Evolutionary conservation across 2,797 vertebrate genomes (phyloP).

Genomic region (Anniella stebbinsi): DNA sequence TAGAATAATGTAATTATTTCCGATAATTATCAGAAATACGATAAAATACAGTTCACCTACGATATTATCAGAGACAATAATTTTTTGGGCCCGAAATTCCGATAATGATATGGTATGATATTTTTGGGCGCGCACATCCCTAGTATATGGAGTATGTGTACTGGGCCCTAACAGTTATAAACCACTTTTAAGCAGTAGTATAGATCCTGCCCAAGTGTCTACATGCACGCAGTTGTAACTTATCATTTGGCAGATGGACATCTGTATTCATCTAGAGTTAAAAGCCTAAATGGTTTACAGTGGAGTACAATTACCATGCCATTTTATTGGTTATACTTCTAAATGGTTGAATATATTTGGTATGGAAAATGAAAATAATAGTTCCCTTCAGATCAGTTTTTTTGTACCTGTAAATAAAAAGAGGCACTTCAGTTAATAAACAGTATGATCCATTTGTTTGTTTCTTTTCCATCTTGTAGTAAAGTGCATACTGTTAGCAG

Average conservation of each 20-base stretch:
- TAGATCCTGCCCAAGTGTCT: not conserved
- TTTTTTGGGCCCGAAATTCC: too few relatives aligned
- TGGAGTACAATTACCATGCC: not conserved
- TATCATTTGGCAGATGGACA: not conserved
- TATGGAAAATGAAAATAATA: not conserved
- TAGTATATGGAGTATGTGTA: too few relatives aligned
- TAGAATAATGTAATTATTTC: too few relatives aligned
- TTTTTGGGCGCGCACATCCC: too few relatives aligned
- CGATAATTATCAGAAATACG: too few relatives aligned
- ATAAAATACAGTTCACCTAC: too few relatives aligned
- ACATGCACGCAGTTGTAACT: not conserved
- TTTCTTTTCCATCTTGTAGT: not conserved
- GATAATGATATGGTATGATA: too few relatives aligned
- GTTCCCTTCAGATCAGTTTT: not conserved
- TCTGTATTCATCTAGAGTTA: not conserved
- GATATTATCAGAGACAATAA: too few relatives aligned
- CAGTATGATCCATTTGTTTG: not conserved
- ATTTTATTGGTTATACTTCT: not conserved
- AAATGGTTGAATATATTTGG: not conserved
- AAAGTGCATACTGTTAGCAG: constrained; percentile 35
- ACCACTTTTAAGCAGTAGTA: too few relatives aligned
- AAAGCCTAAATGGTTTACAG: not conserved
- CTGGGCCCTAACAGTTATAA: too few relatives aligned
- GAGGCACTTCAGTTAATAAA: not conserved
- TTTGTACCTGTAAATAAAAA: not conserved